Base-by-base conservation (phyloP, 2,888 invertebrate species). In the Agriopis marginaria region DNA sequence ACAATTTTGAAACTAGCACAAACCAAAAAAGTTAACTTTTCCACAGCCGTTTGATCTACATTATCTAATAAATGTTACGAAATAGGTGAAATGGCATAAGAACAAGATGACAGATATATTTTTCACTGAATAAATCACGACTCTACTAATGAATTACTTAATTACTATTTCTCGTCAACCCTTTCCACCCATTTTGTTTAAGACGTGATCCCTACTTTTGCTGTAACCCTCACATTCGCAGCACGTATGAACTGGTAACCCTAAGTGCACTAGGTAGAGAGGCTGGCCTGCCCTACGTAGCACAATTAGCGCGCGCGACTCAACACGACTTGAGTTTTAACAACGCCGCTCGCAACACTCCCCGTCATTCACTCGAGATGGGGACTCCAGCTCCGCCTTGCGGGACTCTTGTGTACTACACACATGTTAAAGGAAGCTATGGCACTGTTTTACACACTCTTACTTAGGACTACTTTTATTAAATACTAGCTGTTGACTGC, bases 301-400 rank as follows among this genome's bases (percentile, higher is more conserved):
- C 88, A 93, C 93, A 94, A 94, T 94, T 94, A 94, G 93, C 91
- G 92, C 86, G 91, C 89, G 91, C 85, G 89, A 84, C 92, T 93
- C 92, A 85, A 93, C 92, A 86, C 92, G 89, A 85, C 93, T 94
- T 90, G 88, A 93, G 92, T 91, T 92, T 92, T 93, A 93, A 93
- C 92, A 94, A 94, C 92, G 89, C 88, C 82, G 82, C 84, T 80
- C 81, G 79, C 84, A 87, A 86, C 89, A 88, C 91, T 92, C 89
- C 85, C 89, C 89, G 85, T 89, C 92, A 88, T 92, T 92, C 91
- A 91, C 86, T 86, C 85, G 87, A 88, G 88, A 86, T 83, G 83
- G 80, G 84, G 71, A 51, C 40, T 54, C n/a, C 12, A 54, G 7
- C 77, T 75, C 80, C 77, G 80, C 84, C 85, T 83, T 79, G 82